Evolutionary conservation across 2,113 vertebrate genomes (phyloP).

Genomic region (Cyrtonyx montezumae): DNA sequence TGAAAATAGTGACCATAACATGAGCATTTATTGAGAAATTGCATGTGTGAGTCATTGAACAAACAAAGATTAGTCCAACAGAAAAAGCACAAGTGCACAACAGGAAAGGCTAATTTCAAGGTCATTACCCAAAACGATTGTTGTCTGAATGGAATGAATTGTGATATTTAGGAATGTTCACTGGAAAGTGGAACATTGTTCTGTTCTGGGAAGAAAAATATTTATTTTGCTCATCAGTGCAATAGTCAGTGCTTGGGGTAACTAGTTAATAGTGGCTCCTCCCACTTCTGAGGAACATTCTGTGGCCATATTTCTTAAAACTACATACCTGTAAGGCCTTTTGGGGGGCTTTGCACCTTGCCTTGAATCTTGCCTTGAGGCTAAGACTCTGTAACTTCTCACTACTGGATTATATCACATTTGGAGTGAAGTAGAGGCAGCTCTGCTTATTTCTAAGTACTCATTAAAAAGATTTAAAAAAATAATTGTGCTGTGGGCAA

Average conservation of each 20-base stretch:
- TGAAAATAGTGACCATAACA: neutral
- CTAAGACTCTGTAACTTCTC: neutral
- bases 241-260: neutral
- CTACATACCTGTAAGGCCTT: neutral
- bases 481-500: neutral
- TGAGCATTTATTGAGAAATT: neutral
- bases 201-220: neutral
- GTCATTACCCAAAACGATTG: neutral
- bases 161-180: neutral
- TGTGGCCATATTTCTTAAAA: neutral
- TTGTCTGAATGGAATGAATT: neutral
- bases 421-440: neutral
- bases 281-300: neutral
- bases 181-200: constrained; percentile 12
- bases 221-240: neutral
- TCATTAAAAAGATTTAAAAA: neutral
- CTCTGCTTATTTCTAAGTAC: neutral
- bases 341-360: neutral
- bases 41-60: neutral
- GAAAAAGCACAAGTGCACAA: constrained; percentile 7
- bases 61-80: neutral
- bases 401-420: neutral
- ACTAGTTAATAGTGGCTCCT: neutral
- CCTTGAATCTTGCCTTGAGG: neutral
- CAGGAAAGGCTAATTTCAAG: constrained; percentile 14